A percentile compares a stretch with the other conserved stretches of the same genome.
Conservation (phyloP, 2,797 vertebrate genomes). For the Gymnoscopelus braueri region DNA sequence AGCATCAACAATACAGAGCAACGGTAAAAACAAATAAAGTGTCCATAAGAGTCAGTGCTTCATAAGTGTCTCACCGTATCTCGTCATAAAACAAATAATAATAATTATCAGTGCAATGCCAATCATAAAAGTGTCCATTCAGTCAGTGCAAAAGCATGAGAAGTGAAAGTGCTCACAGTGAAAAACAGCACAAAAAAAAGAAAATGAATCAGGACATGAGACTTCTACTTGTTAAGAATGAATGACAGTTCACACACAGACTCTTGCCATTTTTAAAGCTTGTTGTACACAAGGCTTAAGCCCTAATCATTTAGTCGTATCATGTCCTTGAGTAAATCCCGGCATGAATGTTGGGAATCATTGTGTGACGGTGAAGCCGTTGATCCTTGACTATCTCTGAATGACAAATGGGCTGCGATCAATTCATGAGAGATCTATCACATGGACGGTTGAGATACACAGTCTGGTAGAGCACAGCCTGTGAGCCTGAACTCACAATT, state of each 20-base stretch:
- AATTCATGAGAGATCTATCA: constrained; percentile 30
- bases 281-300: not conserved
- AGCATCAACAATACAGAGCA: too few relatives aligned
- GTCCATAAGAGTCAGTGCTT: too few relatives aligned
- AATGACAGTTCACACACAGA: constrained; percentile 3
- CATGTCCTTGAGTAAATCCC: constrained; percentile 20
- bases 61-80: too few relatives aligned
- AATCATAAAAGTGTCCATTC: too few relatives aligned
- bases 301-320: not conserved
- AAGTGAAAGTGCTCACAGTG: too few relatives aligned
- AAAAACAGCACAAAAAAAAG: too few relatives aligned
- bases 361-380: constrained; percentile 26
- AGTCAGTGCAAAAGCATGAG: too few relatives aligned
- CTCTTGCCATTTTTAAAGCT: not conserved
- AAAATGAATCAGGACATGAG: too few relatives aligned
- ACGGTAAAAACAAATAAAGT: too few relatives aligned
- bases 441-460: constrained; percentile 27
- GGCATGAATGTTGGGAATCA: not conserved
- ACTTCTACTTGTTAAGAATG: constrained; percentile 16
- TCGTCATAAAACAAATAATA: too few relatives aligned
- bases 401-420: constrained; percentile 38
- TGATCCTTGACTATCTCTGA: constrained; percentile 17
- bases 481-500: constrained; percentile 41
- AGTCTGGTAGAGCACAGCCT: constrained; percentile 16
- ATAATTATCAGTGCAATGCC: too few relatives aligned